Evolutionary conservation across 2,888 invertebrate species (phyloP), one percentile per base, ranked within the genome.

Genomic region (Pterostichus madidus): DNA sequence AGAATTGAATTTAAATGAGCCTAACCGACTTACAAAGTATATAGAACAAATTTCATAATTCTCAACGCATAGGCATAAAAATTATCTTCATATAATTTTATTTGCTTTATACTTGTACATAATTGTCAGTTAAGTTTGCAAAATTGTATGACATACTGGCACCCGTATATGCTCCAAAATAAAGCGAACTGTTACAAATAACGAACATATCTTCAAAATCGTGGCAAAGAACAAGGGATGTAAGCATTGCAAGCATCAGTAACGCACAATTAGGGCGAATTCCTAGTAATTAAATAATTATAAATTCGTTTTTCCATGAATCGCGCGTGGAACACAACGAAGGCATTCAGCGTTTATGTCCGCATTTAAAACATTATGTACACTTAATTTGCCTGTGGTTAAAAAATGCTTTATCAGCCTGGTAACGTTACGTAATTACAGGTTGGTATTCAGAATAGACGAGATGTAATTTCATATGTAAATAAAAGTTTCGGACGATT

Each of bases 391-490:
- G 52, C 31, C 32, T 75, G 79, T 79, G 52, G 61, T 79, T 79
- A 79, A 79, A 64, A 79, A 79, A 79, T 64, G 64, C 79, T 79
- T 79, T 61, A 61, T 61, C 61, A 64, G 49, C 31, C 46, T 39
- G 71, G 46, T 39, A 44, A 35, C 56, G 32, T 13, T 15, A 39
- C 35, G 17, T 79, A 79, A 79, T 79, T 79, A 79, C 68, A 79
- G 79, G 79, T 79, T 79, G 31, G 31, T 46, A 49, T 78, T 78
- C 44, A 39, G n/a, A 59, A 39, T 78, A 78, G 61, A 17, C 39
- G 78, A 59, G 2, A 31, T 31, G 68, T 79, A 79, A 79, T 78
- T 59, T 78, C 35, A 78, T 79, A 79, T 79, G 79, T 79, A 79
- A 77, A 77, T 77, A 77, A 39, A 61, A 61, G 64, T 49, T 79